Percentiles rank a stretch among this genome's conserved stretches.
These are phyloP conservation scores for Myathropa florea DNA, from an alignment of 2,888 invertebrate species.

Conservation along the genomic window DNA sequence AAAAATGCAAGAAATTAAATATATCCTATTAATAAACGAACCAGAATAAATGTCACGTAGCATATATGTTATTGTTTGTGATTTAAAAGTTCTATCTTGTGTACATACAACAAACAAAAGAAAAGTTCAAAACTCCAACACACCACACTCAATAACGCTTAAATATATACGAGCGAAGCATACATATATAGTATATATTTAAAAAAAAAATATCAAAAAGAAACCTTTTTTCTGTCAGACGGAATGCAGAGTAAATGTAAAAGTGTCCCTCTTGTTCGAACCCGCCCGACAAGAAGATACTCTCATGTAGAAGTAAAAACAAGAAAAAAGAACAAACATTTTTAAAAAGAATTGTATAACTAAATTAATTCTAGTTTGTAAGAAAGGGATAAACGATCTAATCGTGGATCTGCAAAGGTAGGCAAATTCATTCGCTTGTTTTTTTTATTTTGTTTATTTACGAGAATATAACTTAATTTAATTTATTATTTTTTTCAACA, in stretches of 20 bases:
- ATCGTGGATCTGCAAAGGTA: slow-evolving; percentile 67
- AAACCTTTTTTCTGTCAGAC: slow-evolving; percentile 47
- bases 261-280: not conserved
- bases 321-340: slow-evolving; percentile 11
- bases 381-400: slow-evolving; percentile 57
- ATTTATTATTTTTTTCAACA: slow-evolving; percentile 56
- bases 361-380: slow-evolving; percentile 65
- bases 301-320: not conserved
- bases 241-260: slow-evolving; percentile 35
- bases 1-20: slow-evolving; percentile 5
- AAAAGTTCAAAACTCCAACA: slow-evolving; percentile 30
- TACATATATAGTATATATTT: not conserved
- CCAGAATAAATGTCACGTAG: slow-evolving; percentile 11
- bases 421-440: slow-evolving; percentile 65
- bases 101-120: slow-evolving; percentile 30
- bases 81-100: slow-evolving; percentile 52
- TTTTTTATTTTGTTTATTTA: slow-evolving; percentile 39
- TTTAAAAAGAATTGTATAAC: slow-evolving; percentile 34
- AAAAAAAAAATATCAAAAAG: slow-evolving; percentile 5
- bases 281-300: not conserved
- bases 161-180: slow-evolving; percentile 11
- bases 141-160: slow-evolving; percentile 31
- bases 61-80: slow-evolving; percentile 58
- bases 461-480: slow-evolving; percentile 65
- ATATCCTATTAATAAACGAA: not conserved